Base-by-base conservation (phyloP, 2,888 invertebrate genomes). In the Melipona bicolor region DNA sequence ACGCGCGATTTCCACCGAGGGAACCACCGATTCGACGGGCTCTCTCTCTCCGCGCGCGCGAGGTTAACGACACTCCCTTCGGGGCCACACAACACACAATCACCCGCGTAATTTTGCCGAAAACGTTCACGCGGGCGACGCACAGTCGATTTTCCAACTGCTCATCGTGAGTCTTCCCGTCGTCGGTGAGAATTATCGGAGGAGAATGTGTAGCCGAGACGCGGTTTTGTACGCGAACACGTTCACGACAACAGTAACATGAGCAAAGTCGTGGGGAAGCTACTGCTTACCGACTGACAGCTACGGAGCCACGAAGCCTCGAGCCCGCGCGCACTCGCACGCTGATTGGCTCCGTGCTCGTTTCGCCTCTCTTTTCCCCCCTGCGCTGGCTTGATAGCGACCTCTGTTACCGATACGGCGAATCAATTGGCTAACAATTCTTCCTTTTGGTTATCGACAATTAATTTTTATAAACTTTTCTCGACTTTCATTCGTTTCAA, bases 121-220 rank as follows among this genome's bases (percentile, higher is more conserved):
- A 27, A 43, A 43, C 43, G 32, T 87, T 88, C 85, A 86, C 88
- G 79, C 86, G 81, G 77, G 77, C 68, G 83, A 67, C 71, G 43
- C 78, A 68, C 65, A 49, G 54, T 72, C 59, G 62, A 78, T 61
- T 56, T 32, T 61, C 61, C 62, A 64, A 64, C 32, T 59, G 67
- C 65, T 79, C 78, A 71, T 81, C 52, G 68, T 32, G 15, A n/a
- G 43, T 50, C 27, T 13, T 49, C 36, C 24, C 15, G 43, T 4
- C 15, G 50, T 4, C 15, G 50, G 59, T 59, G 61, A 54, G 21
- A 70, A 76, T 19, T 43, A 72, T 32, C 36, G 43, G 43, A 43
- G 17, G 6, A 9, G 17, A 49, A 77, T 65, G 67, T 56, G 70
- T 43, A 36, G 21, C n/a, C 17, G 56, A 56, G 21, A 72, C 72